A percentile compares a stretch with the other conserved stretches of the same genome.
Conservation (phyloP, 2,888 invertebrate genomes). For the Drosophila silvestris region DNA sequence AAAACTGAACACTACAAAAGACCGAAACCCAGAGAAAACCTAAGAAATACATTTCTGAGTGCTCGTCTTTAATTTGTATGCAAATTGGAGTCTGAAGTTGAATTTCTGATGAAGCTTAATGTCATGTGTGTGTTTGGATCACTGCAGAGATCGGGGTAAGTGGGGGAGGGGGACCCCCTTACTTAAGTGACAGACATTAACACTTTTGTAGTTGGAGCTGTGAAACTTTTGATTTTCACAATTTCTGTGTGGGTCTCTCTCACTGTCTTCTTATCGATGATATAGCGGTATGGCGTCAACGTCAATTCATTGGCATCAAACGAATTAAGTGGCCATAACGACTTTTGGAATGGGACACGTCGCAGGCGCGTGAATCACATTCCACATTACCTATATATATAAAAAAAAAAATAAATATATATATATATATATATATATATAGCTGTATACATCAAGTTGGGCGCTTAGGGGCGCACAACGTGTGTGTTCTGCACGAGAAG, state of each 20-base stretch:
- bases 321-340: slow-evolving; percentile 68
- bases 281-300: slow-evolving; percentile 64
- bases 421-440: slow-evolving; percentile 10
- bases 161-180: neutral
- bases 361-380: slow-evolving; percentile 50
- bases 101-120: slow-evolving; percentile 74
- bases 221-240: slow-evolving; percentile 71
- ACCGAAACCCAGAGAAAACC: slow-evolving; percentile 12
- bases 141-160: neutral
- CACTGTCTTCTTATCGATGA: slow-evolving; percentile 54
- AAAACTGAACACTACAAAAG: slow-evolving; percentile 24
- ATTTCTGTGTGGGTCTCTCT: slow-evolving; percentile 20
- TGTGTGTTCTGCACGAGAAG: slow-evolving; percentile 67
- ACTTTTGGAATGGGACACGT: slow-evolving; percentile 32
- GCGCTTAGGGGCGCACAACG: slow-evolving; percentile 49
- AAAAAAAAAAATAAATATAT: slow-evolving; percentile 1
- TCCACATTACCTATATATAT: slow-evolving; percentile 26
- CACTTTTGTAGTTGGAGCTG: slow-evolving; percentile 67
- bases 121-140: slow-evolving; percentile 29
- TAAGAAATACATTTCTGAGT: slow-evolving; percentile 53
- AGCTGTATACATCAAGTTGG: slow-evolving; percentile 6
- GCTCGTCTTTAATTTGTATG: slow-evolving; percentile 70
- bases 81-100: slow-evolving; percentile 66
- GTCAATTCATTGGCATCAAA: slow-evolving; percentile 68
- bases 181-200: slow-evolving; percentile 76